A percentile compares a stretch with the other conserved stretches of the same genome.
phyloP scores from a whole-genome alignment of 2,888 invertebrate genomes.

The Macropis europaea region DNA sequence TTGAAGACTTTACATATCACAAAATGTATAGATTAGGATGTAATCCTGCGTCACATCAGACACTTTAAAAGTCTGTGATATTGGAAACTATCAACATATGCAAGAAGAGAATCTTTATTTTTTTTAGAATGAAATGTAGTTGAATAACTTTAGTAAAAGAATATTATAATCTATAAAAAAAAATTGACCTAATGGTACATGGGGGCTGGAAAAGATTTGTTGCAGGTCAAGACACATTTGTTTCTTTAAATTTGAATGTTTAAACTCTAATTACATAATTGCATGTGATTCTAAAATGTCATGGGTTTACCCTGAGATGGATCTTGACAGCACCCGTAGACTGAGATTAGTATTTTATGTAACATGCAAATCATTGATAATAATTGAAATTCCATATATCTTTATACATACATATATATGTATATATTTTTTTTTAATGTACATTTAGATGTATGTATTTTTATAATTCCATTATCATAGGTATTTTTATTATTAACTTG shows the following conservation, averaged over 20 bases:
- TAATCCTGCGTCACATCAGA: slow-evolving; percentile 60
- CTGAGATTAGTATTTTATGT: not conserved
- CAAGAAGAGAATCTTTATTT: slow-evolving; percentile 40
- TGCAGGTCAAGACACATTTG: not conserved
- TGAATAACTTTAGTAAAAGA: not conserved
- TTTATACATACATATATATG: no score
- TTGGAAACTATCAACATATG: slow-evolving; percentile 68
- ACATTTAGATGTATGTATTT: not conserved
- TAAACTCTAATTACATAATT: no score
- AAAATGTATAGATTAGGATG: slow-evolving; percentile 29
- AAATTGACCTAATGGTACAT: not conserved
- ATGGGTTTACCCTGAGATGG: not conserved
- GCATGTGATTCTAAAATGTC: no score
- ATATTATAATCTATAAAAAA: not conserved
- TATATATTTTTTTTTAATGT: not conserved
- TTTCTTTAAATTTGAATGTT: no score
- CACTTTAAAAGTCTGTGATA: slow-evolving; percentile 68
- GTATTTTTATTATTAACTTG: not conserved
- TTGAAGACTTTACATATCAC: slow-evolving; percentile 39
- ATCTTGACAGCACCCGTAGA: not conserved
- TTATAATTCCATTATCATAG: not conserved
- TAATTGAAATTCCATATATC: not conserved
- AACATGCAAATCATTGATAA: not conserved
- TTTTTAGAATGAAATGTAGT: not conserved
- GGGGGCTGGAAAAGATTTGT: not conserved